A percentile compares a stretch with the other conserved stretches of the same genome.
Conservation (phyloP, 2,113 vertebrate species). For the Lontra canadensis region DNA sequence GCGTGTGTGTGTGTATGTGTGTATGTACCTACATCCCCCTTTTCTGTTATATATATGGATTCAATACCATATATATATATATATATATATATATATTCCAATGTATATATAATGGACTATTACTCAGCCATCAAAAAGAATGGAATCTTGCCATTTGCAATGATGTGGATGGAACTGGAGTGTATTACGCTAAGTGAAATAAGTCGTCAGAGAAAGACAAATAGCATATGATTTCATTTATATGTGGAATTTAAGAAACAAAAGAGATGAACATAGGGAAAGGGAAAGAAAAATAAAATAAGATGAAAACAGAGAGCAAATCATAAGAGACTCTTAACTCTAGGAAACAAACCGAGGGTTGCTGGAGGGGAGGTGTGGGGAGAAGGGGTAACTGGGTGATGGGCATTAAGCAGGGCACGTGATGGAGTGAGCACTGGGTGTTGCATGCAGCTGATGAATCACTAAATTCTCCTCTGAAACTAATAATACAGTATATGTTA, state of each 20-base stretch:
- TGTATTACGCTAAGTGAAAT: background rate
- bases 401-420: background rate
- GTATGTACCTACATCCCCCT: too few species aligned
- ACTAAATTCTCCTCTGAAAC: background rate
- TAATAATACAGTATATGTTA: background rate
- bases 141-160: background rate
- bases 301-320: too few species aligned
- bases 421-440: background rate
- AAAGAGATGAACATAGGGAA: background rate
- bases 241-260: background rate
- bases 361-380: too few species aligned
- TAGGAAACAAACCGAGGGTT: background rate
- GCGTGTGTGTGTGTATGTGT: too few species aligned
- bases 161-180: background rate
- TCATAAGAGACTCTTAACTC: background rate
- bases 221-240: background rate
- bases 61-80: too few species aligned
- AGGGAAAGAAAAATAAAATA: background rate
- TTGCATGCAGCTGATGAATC: background rate
- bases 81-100: too few species aligned
- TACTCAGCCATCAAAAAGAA: background rate
- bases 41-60: too few species aligned
- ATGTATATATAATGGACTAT: background rate
- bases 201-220: background rate
- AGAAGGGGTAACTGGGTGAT: background rate